Percentiles rank a stretch among this genome's conserved stretches.
Conservation (phyloP, 1,140 invertebrate genomes). For the Pogonomyrmex barbatus region DNA sequence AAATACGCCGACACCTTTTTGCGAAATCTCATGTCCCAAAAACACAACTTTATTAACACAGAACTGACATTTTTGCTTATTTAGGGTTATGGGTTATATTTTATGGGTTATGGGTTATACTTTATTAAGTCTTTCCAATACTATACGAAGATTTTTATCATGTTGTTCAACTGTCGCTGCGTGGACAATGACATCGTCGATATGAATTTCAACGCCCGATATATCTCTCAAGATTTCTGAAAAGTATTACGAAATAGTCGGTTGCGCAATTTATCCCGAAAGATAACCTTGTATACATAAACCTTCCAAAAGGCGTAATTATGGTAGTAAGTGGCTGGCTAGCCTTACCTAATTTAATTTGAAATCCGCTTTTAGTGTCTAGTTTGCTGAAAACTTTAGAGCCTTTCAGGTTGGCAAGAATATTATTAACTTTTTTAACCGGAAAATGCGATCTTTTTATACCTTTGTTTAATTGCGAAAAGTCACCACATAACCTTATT, state of each 20-base stretch:
- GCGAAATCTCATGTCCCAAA: not conserved
- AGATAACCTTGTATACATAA: conserved; percentile 78
- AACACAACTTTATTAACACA: not conserved
- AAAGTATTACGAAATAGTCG: conserved; percentile 68
- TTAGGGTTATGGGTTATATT: not conserved
- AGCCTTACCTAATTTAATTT: conserved; percentile 77
- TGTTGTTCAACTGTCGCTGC: conserved; percentile 70
- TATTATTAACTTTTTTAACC: not conserved
- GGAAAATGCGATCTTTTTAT: not conserved
- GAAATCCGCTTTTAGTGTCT: conserved; percentile 79
- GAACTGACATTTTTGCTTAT: not conserved
- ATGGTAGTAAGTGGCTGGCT: conserved; percentile 79
- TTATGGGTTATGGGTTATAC: too few relatives aligned
- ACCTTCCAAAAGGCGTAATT: conserved; percentile 80
- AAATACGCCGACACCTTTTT: not conserved
- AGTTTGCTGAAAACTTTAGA: conserved; percentile 72
- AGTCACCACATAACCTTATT: not conserved
- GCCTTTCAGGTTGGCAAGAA: not conserved
- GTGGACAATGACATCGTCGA: conserved; percentile 65
- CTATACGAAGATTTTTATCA: conserved; percentile 62
- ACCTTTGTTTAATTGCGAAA: not conserved
- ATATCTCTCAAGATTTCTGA: conserved; percentile 63
- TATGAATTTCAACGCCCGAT: conserved; percentile 55
- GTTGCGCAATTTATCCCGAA: conserved; percentile 79
- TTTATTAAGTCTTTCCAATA: conserved; percentile 66